Conservation (phyloP, 2,888 invertebrate species). For the Antheraea yamamai region DNA sequence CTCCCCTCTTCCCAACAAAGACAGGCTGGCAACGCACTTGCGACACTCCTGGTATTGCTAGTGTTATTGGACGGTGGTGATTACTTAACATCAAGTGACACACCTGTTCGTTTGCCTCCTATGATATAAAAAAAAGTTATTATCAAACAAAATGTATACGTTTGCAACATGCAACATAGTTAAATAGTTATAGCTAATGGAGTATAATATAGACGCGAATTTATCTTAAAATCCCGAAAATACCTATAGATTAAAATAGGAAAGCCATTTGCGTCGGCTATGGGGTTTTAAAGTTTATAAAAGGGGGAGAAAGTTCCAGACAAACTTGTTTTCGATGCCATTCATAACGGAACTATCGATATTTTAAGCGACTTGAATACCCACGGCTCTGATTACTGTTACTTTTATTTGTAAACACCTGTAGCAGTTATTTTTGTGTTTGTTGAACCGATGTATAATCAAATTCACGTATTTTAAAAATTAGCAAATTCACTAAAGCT, state of each 20-base stretch:
- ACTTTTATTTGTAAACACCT: neutral
- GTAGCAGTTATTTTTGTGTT: neutral
- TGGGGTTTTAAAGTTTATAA: neutral
- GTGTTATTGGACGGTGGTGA: too few relatives aligned
- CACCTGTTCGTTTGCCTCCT: too few relatives aligned
- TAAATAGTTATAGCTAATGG: neutral
- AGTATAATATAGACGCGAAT: neutral
- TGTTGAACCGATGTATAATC: neutral
- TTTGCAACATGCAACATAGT: neutral
- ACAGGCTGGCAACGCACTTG: too few relatives aligned
- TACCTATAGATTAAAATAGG: conserved; percentile 20
- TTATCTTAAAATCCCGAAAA: neutral
- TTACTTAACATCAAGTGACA: too few relatives aligned
- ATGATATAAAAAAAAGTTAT: too few relatives aligned
- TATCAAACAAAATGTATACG: neutral
- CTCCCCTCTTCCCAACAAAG: too few relatives aligned
- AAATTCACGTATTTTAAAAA: neutral
- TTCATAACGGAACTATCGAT: neutral
- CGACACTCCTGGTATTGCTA: too few relatives aligned
- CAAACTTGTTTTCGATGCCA: neutral
- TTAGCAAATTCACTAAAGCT: too few relatives aligned
- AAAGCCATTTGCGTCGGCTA: conserved; percentile 13
- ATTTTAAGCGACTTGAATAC: neutral
- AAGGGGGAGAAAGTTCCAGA: neutral
- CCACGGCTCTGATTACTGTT: neutral